Conservation (phyloP, 2,797 vertebrate species). For the Rhinatrema bivittatum region DNA sequence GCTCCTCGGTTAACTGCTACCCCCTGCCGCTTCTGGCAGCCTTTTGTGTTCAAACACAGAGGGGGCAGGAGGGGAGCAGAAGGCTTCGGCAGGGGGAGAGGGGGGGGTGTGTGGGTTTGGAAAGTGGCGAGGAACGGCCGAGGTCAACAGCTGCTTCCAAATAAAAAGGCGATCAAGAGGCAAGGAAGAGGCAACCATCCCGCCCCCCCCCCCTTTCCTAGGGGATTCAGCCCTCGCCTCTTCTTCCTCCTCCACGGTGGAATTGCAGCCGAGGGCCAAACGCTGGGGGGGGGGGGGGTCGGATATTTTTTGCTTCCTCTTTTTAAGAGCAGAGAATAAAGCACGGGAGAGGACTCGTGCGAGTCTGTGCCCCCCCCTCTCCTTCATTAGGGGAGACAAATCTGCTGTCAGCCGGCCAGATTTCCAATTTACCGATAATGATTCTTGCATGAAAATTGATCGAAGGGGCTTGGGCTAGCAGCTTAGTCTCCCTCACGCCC, state of each 20-base stretch:
- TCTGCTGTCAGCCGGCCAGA: conserved; percentile 81
- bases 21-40: conserved; percentile 42
- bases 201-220: too few relatives aligned
- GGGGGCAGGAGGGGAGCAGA: conserved; percentile 5
- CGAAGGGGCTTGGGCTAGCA: conserved; percentile 32
- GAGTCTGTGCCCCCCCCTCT: conserved; percentile 64
- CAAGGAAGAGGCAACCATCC: background rate
- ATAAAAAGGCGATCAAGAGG: conserved; percentile 7
- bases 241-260: too few relatives aligned
- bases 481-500: conserved; percentile 27
- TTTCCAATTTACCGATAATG: conserved; percentile 86
- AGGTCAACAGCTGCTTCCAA: conserved; percentile 37
- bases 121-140: conserved; percentile 7
- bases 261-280: too few relatives aligned
- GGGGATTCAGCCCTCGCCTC: too few relatives aligned
- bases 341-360: background rate
- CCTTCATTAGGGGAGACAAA: conserved; percentile 79
- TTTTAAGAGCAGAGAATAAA: background rate
- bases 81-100: too few relatives aligned
- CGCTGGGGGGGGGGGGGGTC: fast-evolving
- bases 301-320: too few relatives aligned
- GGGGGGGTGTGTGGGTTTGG: conserved; percentile 14
- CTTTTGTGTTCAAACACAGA: conserved; percentile 28
- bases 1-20: conserved; percentile 49
- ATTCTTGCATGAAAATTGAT: conserved; percentile 80